These are phyloP conservation scores for Cervus canadensis DNA, from an alignment of 2,113 vertebrate genomes.

Conservation along the genomic window DNA sequence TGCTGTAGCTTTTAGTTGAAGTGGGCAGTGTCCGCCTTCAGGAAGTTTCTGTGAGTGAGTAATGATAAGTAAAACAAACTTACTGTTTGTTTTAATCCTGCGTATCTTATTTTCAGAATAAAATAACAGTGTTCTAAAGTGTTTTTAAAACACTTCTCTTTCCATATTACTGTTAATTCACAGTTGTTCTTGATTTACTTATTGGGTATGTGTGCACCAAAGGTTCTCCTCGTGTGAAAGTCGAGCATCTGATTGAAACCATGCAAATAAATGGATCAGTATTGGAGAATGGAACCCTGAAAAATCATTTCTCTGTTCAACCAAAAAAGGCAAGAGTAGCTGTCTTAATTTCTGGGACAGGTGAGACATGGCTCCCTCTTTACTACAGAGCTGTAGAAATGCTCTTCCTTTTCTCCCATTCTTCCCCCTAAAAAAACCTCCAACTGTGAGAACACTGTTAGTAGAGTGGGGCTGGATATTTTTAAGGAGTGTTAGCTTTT, in stretches of 20 bases:
- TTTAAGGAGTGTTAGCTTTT: background rate
- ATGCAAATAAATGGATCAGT: slow-evolving; percentile 68
- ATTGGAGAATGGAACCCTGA: slow-evolving; percentile 17
- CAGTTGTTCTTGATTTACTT: background rate
- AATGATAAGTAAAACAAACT: background rate
- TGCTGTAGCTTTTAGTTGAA: background rate
- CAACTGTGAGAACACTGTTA: background rate
- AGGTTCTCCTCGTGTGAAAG: slow-evolving; percentile 77
- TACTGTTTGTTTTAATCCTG: background rate
- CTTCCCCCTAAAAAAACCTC: background rate
- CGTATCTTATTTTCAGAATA: background rate
- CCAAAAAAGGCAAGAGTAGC: slow-evolving; percentile 87
- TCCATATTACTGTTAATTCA: background rate
- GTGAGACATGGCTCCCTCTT: slow-evolving; percentile 72
- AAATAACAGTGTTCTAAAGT: background rate
- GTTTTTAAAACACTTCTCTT: background rate
- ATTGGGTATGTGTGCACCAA: background rate
- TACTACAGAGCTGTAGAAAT: background rate
- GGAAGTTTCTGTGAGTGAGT: background rate
- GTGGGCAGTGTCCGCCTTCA: background rate
- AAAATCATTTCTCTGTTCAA: slow-evolving; percentile 55
- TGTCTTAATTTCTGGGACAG: slow-evolving; percentile 96
- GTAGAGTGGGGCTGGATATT: background rate
- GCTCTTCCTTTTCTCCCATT: background rate
- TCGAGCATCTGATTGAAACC: slow-evolving; percentile 78